phyloP scores from a whole-genome alignment of 2,888 invertebrate species.

The Melanostoma scalare region DNA sequence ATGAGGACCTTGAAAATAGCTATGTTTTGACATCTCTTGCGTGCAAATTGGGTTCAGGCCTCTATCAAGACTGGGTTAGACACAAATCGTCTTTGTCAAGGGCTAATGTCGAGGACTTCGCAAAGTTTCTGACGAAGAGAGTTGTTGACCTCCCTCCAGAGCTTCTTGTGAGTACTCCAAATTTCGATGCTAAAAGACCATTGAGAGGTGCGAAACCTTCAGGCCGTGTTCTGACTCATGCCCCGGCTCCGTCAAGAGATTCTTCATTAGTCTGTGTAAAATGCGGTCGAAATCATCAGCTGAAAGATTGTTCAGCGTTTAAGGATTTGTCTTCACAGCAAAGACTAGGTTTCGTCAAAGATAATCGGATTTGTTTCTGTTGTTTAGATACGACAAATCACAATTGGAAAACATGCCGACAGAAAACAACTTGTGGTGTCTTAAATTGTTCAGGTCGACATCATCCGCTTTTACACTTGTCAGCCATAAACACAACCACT shows the following conservation, averaged over 20 bases:
- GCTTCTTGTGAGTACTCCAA: neutral
- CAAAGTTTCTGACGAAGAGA: conserved; percentile 10
- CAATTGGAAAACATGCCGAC: too few relatives aligned
- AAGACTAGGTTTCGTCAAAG: too few relatives aligned
- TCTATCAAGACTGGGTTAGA: neutral
- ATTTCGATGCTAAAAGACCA: too few relatives aligned
- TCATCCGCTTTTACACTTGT: too few relatives aligned
- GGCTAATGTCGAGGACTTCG: neutral
- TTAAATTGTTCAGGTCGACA: too few relatives aligned
- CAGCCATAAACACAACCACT: neutral
- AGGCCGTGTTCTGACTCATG: neutral
- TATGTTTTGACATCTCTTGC: conserved; percentile 2
- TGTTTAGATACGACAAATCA: too few relatives aligned
- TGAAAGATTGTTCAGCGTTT: neutral
- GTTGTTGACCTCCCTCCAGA: conserved; percentile 13
- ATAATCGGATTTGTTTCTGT: too few relatives aligned
- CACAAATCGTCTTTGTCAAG: neutral
- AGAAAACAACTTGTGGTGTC: too few relatives aligned
- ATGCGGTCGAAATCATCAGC: neutral
- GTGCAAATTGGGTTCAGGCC: neutral
- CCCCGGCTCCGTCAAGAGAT: neutral
- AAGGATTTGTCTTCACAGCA: neutral
- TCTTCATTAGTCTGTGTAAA: neutral
- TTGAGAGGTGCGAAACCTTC: too few relatives aligned
- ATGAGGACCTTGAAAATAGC: neutral